Percentiles rank a stretch among this genome's conserved stretches.
Conservation (phyloP, 2,113 vertebrate genomes). For the Urocynchramus pylzowi region DNA sequence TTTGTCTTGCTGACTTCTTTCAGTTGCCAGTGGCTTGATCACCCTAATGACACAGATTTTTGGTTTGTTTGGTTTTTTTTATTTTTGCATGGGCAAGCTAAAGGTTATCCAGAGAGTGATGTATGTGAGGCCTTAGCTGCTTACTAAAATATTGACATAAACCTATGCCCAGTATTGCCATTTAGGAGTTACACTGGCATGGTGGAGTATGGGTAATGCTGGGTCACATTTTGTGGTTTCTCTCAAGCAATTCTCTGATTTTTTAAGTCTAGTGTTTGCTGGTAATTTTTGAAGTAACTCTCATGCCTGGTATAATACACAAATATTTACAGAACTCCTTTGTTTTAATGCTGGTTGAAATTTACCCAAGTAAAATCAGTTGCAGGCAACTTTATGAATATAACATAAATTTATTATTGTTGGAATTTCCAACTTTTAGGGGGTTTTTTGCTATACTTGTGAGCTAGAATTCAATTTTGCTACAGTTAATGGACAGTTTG, state of each 20-base stretch:
- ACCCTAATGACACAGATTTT: too few relatives aligned
- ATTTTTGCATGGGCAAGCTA: neutral
- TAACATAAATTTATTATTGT: neutral
- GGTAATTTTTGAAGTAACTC: neutral
- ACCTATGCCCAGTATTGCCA: neutral
- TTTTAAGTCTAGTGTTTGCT: neutral
- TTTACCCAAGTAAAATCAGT: neutral
- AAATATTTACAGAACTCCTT: neutral
- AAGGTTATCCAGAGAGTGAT: neutral
- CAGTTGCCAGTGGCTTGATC: neutral
- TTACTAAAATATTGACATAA: neutral
- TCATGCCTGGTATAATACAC: neutral
- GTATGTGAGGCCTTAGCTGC: neutral
- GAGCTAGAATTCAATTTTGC: neutral
- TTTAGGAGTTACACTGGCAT: neutral
- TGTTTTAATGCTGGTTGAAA: neutral
- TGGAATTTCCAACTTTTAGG: neutral
- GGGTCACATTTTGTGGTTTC: neutral
- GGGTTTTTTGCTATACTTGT: accelerated
- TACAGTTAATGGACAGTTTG: neutral
- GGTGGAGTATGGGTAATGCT: accelerated
- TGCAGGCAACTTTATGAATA: neutral
- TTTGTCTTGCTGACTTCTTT: neutral
- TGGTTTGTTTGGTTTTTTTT: accelerated
- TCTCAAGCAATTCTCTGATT: neutral